Conservation (phyloP, 1,140 invertebrate genomes). For the Portunus trituberculatus region DNA sequence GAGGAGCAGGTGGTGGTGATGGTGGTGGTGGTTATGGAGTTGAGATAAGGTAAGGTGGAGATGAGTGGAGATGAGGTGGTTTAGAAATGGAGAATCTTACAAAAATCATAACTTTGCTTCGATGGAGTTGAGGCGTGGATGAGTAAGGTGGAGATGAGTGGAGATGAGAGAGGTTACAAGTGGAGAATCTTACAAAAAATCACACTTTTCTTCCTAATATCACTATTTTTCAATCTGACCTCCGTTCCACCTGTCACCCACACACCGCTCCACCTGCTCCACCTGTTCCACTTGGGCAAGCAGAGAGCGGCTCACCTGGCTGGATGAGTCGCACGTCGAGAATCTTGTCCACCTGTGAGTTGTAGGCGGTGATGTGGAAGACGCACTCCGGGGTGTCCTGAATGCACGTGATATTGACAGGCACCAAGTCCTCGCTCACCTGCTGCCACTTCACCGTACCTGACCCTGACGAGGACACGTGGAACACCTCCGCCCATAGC, state of each 20-base stretch:
- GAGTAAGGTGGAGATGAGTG: no score
- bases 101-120: no score
- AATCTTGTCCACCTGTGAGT: constrained; percentile 98
- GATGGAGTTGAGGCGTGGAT: no score
- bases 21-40: neutral
- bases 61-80: neutral
- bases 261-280: no score
- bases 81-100: no score
- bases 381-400: constrained; percentile 93
- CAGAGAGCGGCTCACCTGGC: constrained; percentile 94
- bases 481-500: constrained; percentile 97
- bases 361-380: constrained; percentile 99
- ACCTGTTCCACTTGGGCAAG: no score
- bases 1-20: neutral
- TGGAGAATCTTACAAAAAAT: no score
- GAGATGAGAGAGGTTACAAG: no score
- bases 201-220: no score
- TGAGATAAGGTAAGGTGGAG: neutral
- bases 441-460: constrained; percentile 97
- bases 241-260: neutral
- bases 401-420: constrained; percentile 98
- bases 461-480: constrained; percentile 93
- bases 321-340: constrained; percentile 97
- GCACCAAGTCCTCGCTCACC: constrained; percentile 97
- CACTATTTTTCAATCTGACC: neutral